phyloP scores from a whole-genome alignment of 2,888 invertebrate species.

The Cremastobaeus sp. region DNA sequence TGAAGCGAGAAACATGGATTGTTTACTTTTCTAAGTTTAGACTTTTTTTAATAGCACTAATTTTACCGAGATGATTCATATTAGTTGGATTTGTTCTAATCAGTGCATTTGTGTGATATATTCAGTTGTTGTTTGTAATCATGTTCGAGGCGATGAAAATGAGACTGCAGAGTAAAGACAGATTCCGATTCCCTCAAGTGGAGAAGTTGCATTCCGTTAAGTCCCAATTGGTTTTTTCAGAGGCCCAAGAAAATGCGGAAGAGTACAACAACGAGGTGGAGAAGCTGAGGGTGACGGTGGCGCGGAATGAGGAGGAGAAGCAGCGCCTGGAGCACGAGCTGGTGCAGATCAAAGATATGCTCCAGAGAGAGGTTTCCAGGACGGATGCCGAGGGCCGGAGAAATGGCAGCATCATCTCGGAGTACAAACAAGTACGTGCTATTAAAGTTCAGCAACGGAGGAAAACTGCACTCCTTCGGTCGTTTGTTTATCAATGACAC shows the following conservation, averaged over 20 bases:
- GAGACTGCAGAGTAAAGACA: neutral
- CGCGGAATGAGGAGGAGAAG: constrained; percentile 87
- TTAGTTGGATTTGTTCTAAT: no score
- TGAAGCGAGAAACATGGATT: no score
- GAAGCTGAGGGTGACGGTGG: constrained; percentile 80
- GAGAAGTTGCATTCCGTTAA: constrained; percentile 10
- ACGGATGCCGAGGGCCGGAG: constrained; percentile 86
- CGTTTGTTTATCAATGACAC: constrained; percentile 24
- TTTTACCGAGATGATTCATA: no score
- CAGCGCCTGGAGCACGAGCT: constrained; percentile 84
- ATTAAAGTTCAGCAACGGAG: no score
- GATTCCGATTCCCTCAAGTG: no score
- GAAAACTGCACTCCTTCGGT: no score
- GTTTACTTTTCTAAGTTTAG: no score
- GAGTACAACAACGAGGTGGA: constrained; percentile 81
- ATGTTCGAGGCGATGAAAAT: no score
- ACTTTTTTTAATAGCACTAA: no score
- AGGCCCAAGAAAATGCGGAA: constrained; percentile 81
- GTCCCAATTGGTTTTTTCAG: constrained; percentile 70
- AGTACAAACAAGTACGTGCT: constrained; percentile 92
- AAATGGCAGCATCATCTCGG: constrained; percentile 90
- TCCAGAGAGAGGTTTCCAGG: constrained; percentile 86
- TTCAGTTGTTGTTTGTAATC: no score
- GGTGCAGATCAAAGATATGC: constrained; percentile 85
- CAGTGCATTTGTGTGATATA: no score